Evolutionary conservation across 2,888 invertebrate species (phyloP).

Genomic region (Carterocephalus palaemon): DNA sequence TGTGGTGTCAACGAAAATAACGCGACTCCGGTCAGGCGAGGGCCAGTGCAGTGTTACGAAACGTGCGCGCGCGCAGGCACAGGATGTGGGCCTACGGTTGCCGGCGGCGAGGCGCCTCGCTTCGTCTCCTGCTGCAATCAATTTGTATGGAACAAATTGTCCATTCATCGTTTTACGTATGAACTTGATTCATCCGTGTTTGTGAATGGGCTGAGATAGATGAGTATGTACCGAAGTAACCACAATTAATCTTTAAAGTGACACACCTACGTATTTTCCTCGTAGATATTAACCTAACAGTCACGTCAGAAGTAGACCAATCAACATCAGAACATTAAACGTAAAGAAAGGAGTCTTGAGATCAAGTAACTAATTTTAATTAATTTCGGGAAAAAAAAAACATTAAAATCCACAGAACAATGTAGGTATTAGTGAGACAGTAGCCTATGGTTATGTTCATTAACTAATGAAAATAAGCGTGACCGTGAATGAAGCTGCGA

Average conservation of each 20-base stretch:
- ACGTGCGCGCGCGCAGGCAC: slow-evolving; percentile 62
- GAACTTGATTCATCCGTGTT: not conserved
- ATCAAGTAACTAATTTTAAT: too few relatives aligned
- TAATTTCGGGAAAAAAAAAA: not conserved
- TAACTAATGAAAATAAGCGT: slow-evolving; percentile 65
- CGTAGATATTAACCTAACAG: too few relatives aligned
- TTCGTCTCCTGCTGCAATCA: slow-evolving; percentile 9
- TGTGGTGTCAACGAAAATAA: slow-evolving; percentile 76
- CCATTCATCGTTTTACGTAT: slow-evolving; percentile 10
- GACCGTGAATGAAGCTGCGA: too few relatives aligned
- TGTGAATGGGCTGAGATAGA: too few relatives aligned
- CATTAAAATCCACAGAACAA: not conserved
- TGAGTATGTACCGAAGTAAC: too few relatives aligned
- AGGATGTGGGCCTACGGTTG: slow-evolving; percentile 57
- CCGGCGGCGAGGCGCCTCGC: slow-evolving; percentile 31
- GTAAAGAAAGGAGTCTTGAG: too few relatives aligned
- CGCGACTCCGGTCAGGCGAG: slow-evolving; percentile 49
- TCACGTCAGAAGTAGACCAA: too few relatives aligned
- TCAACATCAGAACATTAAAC: too few relatives aligned
- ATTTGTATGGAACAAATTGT: slow-evolving; percentile 8
- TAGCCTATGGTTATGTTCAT: slow-evolving; percentile 39
- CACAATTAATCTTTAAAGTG: too few relatives aligned
- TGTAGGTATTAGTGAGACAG: not conserved
- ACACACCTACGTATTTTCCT: too few relatives aligned
- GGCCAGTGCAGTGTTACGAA: slow-evolving; percentile 69